These are phyloP conservation scores for Silvanus unidentatus DNA, from an alignment of 2,888 invertebrate species.

Conservation along the genomic window DNA sequence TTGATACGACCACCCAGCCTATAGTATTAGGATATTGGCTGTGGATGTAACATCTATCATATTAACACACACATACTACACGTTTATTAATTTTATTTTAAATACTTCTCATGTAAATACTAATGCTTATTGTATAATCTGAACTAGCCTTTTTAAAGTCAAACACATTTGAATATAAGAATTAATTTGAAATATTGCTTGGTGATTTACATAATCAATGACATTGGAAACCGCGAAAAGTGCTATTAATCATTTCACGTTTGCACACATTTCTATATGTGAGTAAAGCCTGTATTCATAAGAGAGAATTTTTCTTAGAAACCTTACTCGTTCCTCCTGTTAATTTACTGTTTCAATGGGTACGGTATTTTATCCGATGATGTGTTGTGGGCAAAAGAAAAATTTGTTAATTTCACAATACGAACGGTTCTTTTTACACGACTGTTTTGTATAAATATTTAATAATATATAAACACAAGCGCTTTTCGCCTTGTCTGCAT, in stretches of 20 bases:
- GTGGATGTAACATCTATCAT: constrained; percentile 23
- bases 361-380: too few relatives aligned
- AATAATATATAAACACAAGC: too few relatives aligned
- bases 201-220: constrained; percentile 4
- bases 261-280: background rate
- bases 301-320: too few relatives aligned
- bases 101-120: background rate
- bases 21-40: constrained; percentile 16
- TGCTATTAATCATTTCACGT: background rate
- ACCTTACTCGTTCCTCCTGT: too few relatives aligned
- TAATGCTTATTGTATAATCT: background rate
- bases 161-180: constrained; percentile 1
- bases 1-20: constrained; percentile 30
- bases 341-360: too few relatives aligned
- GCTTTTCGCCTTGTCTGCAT: too few relatives aligned
- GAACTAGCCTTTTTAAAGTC: background rate
- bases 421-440: too few relatives aligned
- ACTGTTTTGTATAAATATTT: too few relatives aligned
- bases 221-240: constrained; percentile 3
- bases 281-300: too few relatives aligned
- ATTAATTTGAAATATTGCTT: constrained; percentile 4
- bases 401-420: too few relatives aligned
- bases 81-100: constrained; percentile 12
- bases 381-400: too few relatives aligned
- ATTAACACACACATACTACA: constrained; percentile 21